Evolutionary conservation across 2,888 invertebrate genomes (phyloP).

Genomic region (Tetanocera ferruginea): DNA sequence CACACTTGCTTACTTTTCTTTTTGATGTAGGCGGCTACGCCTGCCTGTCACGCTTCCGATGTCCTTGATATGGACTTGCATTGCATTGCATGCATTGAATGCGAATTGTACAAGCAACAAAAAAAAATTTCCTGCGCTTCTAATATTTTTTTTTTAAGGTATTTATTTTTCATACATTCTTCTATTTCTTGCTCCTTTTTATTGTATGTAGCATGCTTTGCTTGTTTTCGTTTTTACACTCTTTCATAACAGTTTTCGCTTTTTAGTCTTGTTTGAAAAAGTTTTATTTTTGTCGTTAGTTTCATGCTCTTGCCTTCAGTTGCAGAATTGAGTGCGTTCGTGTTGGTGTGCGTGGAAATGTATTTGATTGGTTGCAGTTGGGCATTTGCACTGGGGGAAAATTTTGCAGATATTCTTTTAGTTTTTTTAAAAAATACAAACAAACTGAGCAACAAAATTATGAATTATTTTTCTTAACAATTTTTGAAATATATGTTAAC

Average conservation of each 20-base stretch:
- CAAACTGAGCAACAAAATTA: too few relatives aligned
- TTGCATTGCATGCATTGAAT: too few relatives aligned
- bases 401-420: too few relatives aligned
- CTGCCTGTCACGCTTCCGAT: not conserved
- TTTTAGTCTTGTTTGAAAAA: not conserved
- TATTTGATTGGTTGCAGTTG: not conserved
- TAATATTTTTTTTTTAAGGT: too few relatives aligned
- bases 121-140: too few relatives aligned
- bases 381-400: not conserved
- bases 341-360: too few relatives aligned
- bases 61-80: too few relatives aligned
- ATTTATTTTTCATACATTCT: not conserved
- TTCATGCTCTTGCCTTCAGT: not conserved
- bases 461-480: too few relatives aligned
- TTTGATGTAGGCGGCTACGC: not conserved
- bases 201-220: not conserved
- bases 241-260: too few relatives aligned
- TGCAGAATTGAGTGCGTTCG: not conserved
- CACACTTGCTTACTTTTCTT: not conserved
- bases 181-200: not conserved
- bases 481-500: too few relatives aligned
- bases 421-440: too few relatives aligned
- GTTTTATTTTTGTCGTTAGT: conserved; percentile 13
- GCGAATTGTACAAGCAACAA: not conserved
- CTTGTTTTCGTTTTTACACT: not conserved